phyloP scores from a whole-genome alignment of 2,797 vertebrate genomes.

The Geotrypetes seraphini region DNA sequence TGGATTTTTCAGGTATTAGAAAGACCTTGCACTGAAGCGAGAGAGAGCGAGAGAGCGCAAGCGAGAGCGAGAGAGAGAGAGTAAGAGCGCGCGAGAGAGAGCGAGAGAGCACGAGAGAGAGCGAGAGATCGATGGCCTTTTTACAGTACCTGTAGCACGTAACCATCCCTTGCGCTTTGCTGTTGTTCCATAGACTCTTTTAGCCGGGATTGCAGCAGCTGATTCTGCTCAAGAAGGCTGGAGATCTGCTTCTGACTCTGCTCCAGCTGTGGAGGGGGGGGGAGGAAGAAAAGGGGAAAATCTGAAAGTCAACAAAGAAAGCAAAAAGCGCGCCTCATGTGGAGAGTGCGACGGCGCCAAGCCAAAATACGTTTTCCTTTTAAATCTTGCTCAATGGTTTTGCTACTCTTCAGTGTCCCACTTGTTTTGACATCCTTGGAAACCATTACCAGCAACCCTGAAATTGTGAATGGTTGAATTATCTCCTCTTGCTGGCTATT shows the following conservation, averaged over 20 bases:
- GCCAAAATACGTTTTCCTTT: too few relatives aligned
- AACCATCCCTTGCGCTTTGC: conserved; percentile 85
- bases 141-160: conserved; percentile 79
- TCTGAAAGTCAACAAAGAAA: neutral
- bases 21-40: neutral
- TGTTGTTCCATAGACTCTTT: conserved; percentile 81
- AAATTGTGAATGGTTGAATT: too few relatives aligned
- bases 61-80: neutral
- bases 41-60: neutral
- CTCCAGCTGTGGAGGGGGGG: conserved; percentile 67
- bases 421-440: too few relatives aligned
- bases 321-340: too few relatives aligned
- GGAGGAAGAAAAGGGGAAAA: too few relatives aligned
- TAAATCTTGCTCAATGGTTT: too few relatives aligned
- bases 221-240: conserved; percentile 84
- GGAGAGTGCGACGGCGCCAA: too few relatives aligned
- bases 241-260: conserved; percentile 87
- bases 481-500: too few relatives aligned
- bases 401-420: too few relatives aligned
- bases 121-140: neutral
- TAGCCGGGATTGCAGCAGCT: conserved; percentile 79
- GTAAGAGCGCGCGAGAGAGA: too few relatives aligned
- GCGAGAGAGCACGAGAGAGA: neutral
- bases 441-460: too few relatives aligned
- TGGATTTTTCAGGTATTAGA: neutral